phyloP scores from a whole-genome alignment of 2,888 invertebrate species.

The Ariolimax columbianus region DNA sequence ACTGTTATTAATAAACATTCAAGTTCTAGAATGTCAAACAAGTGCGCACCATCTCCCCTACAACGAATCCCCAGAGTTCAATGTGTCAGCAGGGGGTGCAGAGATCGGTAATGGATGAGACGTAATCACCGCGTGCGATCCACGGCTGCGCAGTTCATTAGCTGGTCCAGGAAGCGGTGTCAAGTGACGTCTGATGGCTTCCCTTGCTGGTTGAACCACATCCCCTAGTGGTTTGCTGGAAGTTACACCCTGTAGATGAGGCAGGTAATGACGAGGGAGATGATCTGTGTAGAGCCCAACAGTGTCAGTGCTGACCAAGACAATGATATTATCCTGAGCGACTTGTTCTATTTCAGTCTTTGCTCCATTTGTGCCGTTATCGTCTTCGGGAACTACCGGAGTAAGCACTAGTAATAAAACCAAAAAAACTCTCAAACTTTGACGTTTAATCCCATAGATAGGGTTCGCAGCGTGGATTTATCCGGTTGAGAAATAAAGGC shows the following conservation, averaged over 20 bases:
- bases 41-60: neutral
- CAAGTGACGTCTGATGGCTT: slow-evolving; percentile 40
- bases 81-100: slow-evolving; percentile 9
- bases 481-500: too few relatives aligned
- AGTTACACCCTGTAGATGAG: neutral
- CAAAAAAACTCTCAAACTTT: too few relatives aligned
- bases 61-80: slow-evolving; percentile 10
- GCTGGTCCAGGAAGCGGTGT: slow-evolving; percentile 30
- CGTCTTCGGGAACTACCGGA: too few relatives aligned
- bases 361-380: neutral
- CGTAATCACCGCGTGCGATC: slow-evolving; percentile 11
- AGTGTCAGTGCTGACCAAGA: slow-evolving; percentile 1
- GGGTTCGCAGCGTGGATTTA: too few relatives aligned
- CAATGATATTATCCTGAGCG: neutral
- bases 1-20: slow-evolving; percentile 25
- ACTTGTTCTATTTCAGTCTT: neutral
- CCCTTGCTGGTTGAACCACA: neutral
- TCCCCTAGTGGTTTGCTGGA: slow-evolving; percentile 1
- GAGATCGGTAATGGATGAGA: slow-evolving; percentile 23
- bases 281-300: neutral
- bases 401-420: too few relatives aligned
- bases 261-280: slow-evolving; percentile 18
- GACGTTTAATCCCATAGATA: too few relatives aligned
- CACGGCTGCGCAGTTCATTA: slow-evolving; percentile 43
- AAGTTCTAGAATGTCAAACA: neutral